These are phyloP conservation scores for Galeopsomyia nigrocyanea DNA, from an alignment of 2,888 invertebrate genomes.

Conservation along the genomic window DNA sequence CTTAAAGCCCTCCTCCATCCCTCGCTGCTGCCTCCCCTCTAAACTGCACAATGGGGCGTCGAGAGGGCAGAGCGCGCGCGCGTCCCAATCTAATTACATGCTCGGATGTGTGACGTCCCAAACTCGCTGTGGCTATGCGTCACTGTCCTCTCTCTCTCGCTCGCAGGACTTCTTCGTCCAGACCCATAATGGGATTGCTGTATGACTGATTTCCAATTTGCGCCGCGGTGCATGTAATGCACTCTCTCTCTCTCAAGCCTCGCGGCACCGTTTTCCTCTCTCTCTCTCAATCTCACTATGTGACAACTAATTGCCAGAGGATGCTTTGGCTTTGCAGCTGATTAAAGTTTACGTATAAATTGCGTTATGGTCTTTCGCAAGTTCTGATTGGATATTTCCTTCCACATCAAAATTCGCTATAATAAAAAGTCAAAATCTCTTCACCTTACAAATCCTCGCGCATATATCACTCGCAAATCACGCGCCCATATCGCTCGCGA, in stretches of 20 bases:
- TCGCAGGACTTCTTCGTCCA: constrained; percentile 34
- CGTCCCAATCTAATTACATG: constrained; percentile 66
- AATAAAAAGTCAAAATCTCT: no score
- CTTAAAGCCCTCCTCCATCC: constrained; percentile 34
- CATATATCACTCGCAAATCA: no score
- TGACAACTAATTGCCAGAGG: no score
- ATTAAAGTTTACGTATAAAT: no score
- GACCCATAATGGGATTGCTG: constrained; percentile 39
- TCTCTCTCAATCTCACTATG: no score
- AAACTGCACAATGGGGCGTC: constrained; percentile 44
- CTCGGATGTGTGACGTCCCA: constrained; percentile 60
- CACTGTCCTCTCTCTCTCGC: constrained; percentile 41
- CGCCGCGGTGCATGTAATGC: constrained; percentile 11
- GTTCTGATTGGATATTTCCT: no score
- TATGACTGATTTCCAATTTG: constrained; percentile 35
- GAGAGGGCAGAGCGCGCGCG: constrained; percentile 50
- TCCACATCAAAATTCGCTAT: no score
- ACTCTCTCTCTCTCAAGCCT: no score
- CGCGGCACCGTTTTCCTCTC: no score
- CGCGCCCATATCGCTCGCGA: neutral
- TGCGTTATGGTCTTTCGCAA: no score
- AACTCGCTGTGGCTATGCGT: constrained; percentile 57
- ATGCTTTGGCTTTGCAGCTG: no score
- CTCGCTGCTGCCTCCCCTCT: neutral
- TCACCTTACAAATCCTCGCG: no score